Evolutionary conservation across 2,888 invertebrate genomes (phyloP), one percentile per base, ranked within the genome.

Genomic region (Caenorhabditis virilis): DNA sequence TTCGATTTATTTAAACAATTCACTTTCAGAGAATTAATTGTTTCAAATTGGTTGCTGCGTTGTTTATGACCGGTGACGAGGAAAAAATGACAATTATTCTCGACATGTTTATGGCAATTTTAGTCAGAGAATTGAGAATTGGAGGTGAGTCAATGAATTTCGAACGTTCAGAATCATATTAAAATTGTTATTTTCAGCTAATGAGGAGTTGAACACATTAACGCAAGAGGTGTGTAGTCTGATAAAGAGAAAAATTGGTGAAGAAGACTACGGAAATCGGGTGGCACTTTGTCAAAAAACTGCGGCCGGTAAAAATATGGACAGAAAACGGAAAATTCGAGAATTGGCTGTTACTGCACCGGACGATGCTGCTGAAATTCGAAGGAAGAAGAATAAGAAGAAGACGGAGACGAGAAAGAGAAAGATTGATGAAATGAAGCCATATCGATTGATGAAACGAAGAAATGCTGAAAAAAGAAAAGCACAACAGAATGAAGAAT

Each of bases 21-120:
- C 30, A 22, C 23, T 63, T 78, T 70, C 57, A 80, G 79, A 69
- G 80, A 42, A 42, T 64, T n/a, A 62, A 43, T 42, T 60, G 78
- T 9, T 77, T 80, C 62, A 80, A 80, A 61, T 45, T 79, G 16
- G 48, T 69, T 3, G 78, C 77, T 22, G 79, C 76, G 6, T 54
- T 76, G 26, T 62, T 68, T 22, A 52, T 78, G 16, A 52, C 53
- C 18, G 58, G 58, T 48, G 55, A 55, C 18, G 13, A 39, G 1
- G 58, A 50, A 11, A 54, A 26, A 30, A 47, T 27, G 22, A 27
- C 23, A 16, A 36, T 53, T 25, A 27, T 64, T 25, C 51, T 71
- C 7, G 46, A 61, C 6, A 39, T 53, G 15, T 72, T 80, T 47
- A 62, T 79, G 53, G 69, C 74, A 1, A 49, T 74, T 20, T 35